Evolutionary conservation across 2,797 vertebrate genomes (phyloP).

Genomic region (Emydoidea blandingii): DNA sequence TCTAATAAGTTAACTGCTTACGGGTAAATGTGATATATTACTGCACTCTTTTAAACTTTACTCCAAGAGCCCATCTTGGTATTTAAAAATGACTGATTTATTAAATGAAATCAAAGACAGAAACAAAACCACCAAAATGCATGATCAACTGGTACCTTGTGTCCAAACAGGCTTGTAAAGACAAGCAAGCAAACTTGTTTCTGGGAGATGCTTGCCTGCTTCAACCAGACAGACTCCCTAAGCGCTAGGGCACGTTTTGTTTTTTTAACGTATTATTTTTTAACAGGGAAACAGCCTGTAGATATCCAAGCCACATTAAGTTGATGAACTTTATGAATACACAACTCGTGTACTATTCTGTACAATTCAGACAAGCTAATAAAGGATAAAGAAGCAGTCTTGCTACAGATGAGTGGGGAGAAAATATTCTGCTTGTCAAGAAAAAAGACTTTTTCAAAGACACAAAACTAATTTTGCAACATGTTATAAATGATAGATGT

Average conservation of each 20-base stretch:
- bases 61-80: not conserved
- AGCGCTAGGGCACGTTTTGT: not conserved
- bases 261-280: not conserved
- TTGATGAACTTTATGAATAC: not conserved
- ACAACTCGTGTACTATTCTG: not conserved
- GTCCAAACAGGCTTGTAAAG: not conserved
- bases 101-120: not conserved
- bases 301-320: not conserved
- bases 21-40: not conserved
- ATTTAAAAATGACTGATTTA: not conserved
- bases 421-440: not conserved
- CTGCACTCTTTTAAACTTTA: not conserved
- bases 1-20: not conserved
- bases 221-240: not conserved
- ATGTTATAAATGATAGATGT: not conserved
- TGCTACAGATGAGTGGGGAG: not conserved
- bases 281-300: not conserved
- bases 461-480: not conserved
- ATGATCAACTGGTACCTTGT: not conserved
- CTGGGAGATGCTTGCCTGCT: not conserved
- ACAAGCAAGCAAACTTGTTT: not conserved
- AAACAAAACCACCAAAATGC: not conserved
- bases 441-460: not conserved
- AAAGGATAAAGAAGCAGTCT: not conserved
- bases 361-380: not conserved